Percentiles rank a stretch among this genome's conserved stretches.
Evolutionary conservation across 2,113 vertebrate genomes (phyloP).

Genomic region (Nettapus auritus): DNA sequence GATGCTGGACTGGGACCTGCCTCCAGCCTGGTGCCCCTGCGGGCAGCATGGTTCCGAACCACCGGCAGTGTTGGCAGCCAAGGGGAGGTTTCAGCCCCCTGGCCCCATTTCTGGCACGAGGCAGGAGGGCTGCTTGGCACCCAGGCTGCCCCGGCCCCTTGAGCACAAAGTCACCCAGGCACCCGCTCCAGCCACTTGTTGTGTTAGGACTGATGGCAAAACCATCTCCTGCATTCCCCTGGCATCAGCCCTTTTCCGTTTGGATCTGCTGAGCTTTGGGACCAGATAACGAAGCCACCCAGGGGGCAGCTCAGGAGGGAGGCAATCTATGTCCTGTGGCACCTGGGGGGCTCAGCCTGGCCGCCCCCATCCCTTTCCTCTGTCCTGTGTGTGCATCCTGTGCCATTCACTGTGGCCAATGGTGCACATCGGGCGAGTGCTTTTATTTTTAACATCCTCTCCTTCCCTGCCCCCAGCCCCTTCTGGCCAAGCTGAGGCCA

Average conservation of each 20-base stretch:
- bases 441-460: not conserved
- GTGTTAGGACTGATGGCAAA: rapidly evolving
- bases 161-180: not conserved
- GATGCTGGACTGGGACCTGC: rapidly evolving
- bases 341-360: not conserved
- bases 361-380: not conserved
- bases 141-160: rapidly evolving
- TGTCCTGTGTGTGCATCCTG: not conserved
- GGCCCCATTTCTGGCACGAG: not conserved
- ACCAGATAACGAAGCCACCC: not conserved
- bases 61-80: not conserved
- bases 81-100: not conserved
- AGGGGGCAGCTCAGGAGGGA: not conserved
- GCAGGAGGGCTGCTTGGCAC: not conserved
- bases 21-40: not conserved
- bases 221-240: rapidly evolving
- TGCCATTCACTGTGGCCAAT: rapidly evolving
- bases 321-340: rapidly evolving
- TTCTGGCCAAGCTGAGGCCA: not conserved
- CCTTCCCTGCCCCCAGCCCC: not conserved
- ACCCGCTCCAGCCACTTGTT: no score
- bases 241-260: no score
- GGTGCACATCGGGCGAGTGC: not conserved
- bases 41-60: rapidly evolving
- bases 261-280: not conserved